Conservation (phyloP, 37 sponge, comb jelly and placozoan genomes). For the Geodia barretti region DNA sequence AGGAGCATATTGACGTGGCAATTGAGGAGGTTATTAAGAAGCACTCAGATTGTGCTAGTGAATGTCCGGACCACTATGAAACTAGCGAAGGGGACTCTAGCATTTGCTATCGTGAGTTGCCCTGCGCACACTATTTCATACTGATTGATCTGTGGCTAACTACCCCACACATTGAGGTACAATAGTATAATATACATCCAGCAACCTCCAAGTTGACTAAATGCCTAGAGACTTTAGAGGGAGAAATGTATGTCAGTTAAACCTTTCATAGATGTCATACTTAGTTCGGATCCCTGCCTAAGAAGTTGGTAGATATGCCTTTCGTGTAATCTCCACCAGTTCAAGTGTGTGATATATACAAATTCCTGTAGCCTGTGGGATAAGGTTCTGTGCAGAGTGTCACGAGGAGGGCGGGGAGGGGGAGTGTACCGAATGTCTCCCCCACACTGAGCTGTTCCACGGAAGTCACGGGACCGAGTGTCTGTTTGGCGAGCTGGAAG, state of each 20-base stretch:
- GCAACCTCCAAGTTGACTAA: too few relatives aligned
- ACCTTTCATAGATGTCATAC: too few relatives aligned
- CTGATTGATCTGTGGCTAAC: too few relatives aligned
- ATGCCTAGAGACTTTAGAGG: too few relatives aligned
- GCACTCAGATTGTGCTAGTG: neutral
- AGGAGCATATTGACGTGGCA: neutral
- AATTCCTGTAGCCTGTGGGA: constrained; percentile 50
- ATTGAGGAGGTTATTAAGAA: neutral
- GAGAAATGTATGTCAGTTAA: too few relatives aligned
- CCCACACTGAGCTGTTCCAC: constrained; percentile 2
- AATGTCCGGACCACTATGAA: neutral
- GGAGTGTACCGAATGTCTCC: constrained; percentile 7
- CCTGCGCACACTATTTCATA: too few relatives aligned
- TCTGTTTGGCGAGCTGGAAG: neutral
- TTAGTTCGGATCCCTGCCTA: too few relatives aligned
- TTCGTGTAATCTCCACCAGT: too few relatives aligned
- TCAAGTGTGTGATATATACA: too few relatives aligned
- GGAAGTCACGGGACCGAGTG: neutral
- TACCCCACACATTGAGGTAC: too few relatives aligned
- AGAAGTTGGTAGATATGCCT: too few relatives aligned
- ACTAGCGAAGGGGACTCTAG: neutral
- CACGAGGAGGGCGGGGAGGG: constrained; percentile 10
- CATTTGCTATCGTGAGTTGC: neutral
- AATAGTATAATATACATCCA: too few relatives aligned
- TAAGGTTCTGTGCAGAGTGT: constrained; percentile 44